Conservation (phyloP, 2,888 invertebrate genomes). For the Ephialtes manifestator region DNA sequence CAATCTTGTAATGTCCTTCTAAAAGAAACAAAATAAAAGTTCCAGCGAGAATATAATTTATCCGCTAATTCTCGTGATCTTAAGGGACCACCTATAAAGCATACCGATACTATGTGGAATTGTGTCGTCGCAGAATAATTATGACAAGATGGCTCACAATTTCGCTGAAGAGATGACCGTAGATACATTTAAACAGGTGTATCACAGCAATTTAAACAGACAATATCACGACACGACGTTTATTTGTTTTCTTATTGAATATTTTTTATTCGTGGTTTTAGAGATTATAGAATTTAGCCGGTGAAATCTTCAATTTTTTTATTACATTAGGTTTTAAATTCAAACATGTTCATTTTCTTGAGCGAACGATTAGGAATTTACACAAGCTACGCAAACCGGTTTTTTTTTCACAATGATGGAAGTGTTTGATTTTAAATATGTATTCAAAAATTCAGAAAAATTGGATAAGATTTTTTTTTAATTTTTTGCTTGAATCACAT, state of each 20-base stretch:
- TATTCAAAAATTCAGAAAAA: too few relatives aligned
- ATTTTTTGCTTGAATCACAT: too few relatives aligned
- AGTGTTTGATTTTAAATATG: too few relatives aligned
- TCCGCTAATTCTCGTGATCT: slow-evolving; percentile 58
- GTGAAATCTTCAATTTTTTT: too few relatives aligned
- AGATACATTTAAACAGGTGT: slow-evolving; percentile 4
- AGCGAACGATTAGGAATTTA: too few relatives aligned
- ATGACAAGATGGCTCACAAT: slow-evolving; percentile 17
- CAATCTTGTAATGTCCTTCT: slow-evolving; percentile 46
- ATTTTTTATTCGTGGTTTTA: not conserved
- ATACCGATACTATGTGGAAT: not conserved
- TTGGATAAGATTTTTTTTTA: too few relatives aligned
- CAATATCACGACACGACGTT: not conserved
- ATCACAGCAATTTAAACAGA: not conserved
- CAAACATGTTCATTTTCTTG: too few relatives aligned
- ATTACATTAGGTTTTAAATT: too few relatives aligned
- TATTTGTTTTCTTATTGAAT: not conserved
- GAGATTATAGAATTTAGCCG: too few relatives aligned
- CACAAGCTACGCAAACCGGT: too few relatives aligned
- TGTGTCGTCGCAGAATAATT: slow-evolving; percentile 16
- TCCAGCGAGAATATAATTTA: slow-evolving; percentile 60
- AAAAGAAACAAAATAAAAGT: slow-evolving; percentile 12
- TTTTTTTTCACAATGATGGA: too few relatives aligned
- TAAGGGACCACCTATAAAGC: slow-evolving; percentile 38
- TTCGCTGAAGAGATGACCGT: not conserved